Conservation (phyloP, 2,888 invertebrate species). For the Caenorhabditis becei region DNA sequence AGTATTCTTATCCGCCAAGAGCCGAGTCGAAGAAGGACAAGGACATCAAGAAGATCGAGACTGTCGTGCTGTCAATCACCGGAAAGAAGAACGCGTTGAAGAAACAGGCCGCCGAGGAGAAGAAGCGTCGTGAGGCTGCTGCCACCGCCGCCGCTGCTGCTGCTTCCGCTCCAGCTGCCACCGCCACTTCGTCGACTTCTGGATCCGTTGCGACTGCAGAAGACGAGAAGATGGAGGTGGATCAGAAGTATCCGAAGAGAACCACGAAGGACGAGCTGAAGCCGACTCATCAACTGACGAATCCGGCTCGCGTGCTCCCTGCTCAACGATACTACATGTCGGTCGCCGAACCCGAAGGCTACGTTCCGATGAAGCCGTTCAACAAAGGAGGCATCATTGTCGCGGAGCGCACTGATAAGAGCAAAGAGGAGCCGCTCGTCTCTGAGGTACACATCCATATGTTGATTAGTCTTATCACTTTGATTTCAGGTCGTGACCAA, state of each 20-base stretch:
- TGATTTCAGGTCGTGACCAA: constrained; percentile 33
- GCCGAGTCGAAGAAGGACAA: constrained; percentile 59
- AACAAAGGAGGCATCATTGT: constrained; percentile 55
- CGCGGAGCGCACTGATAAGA: constrained; percentile 28
- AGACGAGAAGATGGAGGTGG: constrained; percentile 48
- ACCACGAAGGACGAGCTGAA: constrained; percentile 2
- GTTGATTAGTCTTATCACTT: neutral
- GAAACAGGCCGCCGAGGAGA: constrained; percentile 36
- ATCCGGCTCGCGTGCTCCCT: constrained; percentile 57
- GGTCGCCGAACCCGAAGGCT: constrained; percentile 21
- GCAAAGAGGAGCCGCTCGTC: constrained; percentile 42
- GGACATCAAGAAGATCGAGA: constrained; percentile 58
- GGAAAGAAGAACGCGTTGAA: constrained; percentile 51
- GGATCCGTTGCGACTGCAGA: constrained; percentile 7
- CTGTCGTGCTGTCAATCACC: constrained; percentile 60
- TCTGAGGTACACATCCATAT: constrained; percentile 21
- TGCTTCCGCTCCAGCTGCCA: neutral
- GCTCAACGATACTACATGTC: constrained; percentile 33
- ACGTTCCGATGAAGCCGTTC: constrained; percentile 42
- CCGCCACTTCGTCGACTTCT: neutral
- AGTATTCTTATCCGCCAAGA: constrained; percentile 53
- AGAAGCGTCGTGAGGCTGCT: constrained; percentile 28
- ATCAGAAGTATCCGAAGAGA: constrained; percentile 15
- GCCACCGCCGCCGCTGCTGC: constrained; percentile 28
- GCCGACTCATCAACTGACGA: constrained; percentile 24